Evolutionary conservation across 2,888 invertebrate species (phyloP).

Genomic region (Pristionchus fissidentatus): DNA sequence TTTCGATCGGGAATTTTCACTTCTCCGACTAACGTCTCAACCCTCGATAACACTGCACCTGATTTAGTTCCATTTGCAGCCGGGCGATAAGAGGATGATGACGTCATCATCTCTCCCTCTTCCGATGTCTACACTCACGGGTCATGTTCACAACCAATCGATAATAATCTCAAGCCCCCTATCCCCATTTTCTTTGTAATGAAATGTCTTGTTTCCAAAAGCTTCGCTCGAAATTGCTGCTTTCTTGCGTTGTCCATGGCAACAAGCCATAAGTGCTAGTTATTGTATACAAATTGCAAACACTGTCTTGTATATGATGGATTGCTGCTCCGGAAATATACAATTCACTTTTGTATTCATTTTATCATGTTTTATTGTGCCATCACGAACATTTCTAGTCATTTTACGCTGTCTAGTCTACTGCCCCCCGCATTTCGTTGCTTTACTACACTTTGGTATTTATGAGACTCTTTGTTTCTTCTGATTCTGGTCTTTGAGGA

Average conservation of each 20-base stretch:
- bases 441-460: constrained; percentile 35
- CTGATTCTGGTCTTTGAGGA: not conserved
- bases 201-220: not conserved
- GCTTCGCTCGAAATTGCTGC: not conserved
- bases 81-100: not conserved
- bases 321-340: constrained; percentile 15
- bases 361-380: not conserved
- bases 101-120: no score
- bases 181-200: not conserved
- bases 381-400: constrained; percentile 10
- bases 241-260: not conserved
- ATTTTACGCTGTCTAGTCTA: constrained; percentile 16
- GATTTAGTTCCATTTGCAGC: not conserved
- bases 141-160: constrained; percentile 26
- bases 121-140: not conserved
- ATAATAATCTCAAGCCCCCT: not conserved
- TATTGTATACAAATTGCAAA: not conserved
- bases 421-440: not conserved
- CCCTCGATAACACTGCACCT: constrained; percentile 31
- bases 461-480: not conserved
- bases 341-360: not conserved
- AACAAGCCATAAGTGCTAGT: not conserved
- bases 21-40: constrained; percentile 11
- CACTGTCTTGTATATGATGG: not conserved
- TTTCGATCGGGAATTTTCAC: not conserved